Base-by-base conservation (phyloP, 2,888 invertebrate species). In the Cephus spinipes region DNA sequence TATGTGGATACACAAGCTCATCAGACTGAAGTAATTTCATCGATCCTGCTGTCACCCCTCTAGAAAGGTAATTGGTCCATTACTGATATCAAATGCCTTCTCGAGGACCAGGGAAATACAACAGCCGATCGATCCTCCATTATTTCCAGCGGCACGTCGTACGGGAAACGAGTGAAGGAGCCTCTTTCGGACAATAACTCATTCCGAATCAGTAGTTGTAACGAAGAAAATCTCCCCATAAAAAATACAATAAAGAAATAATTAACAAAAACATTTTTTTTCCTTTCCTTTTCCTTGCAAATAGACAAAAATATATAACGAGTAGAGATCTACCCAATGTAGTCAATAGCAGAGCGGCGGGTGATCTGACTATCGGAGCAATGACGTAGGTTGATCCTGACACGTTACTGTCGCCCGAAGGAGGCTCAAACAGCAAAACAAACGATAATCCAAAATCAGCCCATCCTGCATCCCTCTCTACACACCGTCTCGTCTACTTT, bases 391-490 rank as follows among this genome's bases (percentile, higher is more conserved):
- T 71, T 23, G 74, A 33, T n/a, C 23, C 15, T 35, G 74, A 33
- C 74, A 30, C 74, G 34, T 12, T 12, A 33, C 36, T 15, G 4
- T 34, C 11, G 74, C 12, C 74, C 30, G 74, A 34, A 74, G 34
- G 74, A 15, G 36, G 33, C 74, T 34, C 35, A 12, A 33, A 74
- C 30, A 23, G n/a, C 35, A 32, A 74, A 74, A 74, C 33, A 33
- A 40, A 34, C 1, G 30, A 74, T 34, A 33, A 74, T n/a, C 23
- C 15, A 23, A 74, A 12, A 33, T 34, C 74, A 32, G 23, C 74
- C 74, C 35, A 30, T 32, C 35, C 74, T 74, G 33, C 35, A 32
- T 74, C 74, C 74, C 74, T 34, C 74, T 74, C 33, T 30, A 32
- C 30, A 9, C 31, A 30, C 33, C 30, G 11, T 4, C 33, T 71